phyloP scores from a whole-genome alignment of 2,113 vertebrate species.

The Paramisgurnus dabryanus region DNA sequence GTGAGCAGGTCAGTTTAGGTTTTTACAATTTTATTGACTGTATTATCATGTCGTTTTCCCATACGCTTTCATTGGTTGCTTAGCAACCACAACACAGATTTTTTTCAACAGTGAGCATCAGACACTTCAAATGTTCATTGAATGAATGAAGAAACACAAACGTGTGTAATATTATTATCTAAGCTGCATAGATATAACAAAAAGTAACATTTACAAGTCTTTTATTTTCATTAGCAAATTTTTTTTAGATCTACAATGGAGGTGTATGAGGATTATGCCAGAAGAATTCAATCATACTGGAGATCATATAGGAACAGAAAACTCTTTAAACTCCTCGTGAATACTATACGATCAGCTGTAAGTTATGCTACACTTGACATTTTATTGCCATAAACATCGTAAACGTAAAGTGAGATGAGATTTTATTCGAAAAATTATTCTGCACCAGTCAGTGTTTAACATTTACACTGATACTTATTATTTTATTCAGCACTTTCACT shows the following conservation, averaged over 20 bases:
- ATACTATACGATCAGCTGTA: slow-evolving; percentile 46
- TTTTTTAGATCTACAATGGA: background rate
- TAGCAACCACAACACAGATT: background rate
- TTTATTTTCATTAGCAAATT: background rate
- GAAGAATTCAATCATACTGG: slow-evolving; percentile 49
- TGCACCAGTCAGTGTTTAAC: too few species aligned
- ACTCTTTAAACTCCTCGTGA: slow-evolving; percentile 44
- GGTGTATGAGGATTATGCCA: slow-evolving; percentile 15
- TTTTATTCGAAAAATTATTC: too few species aligned
- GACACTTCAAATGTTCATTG: background rate
- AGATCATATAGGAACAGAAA: slow-evolving; percentile 31
- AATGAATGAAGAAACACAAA: too few species aligned
- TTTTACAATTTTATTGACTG: background rate
- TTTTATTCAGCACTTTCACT: too few species aligned
- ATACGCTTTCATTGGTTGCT: background rate
- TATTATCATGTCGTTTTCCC: background rate
- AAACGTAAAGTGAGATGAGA: too few species aligned
- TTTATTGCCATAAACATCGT: background rate
- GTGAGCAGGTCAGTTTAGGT: background rate
- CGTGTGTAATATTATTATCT: too few species aligned
- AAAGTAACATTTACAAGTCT: background rate
- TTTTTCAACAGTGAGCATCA: background rate
- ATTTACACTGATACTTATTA: too few species aligned
- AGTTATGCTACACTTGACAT: background rate
- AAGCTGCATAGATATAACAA: background rate